A percentile compares a stretch with the other conserved stretches of the same genome.
phyloP scores from a whole-genome alignment of 2,797 vertebrate species.

The Lacerta bilineata region DNA sequence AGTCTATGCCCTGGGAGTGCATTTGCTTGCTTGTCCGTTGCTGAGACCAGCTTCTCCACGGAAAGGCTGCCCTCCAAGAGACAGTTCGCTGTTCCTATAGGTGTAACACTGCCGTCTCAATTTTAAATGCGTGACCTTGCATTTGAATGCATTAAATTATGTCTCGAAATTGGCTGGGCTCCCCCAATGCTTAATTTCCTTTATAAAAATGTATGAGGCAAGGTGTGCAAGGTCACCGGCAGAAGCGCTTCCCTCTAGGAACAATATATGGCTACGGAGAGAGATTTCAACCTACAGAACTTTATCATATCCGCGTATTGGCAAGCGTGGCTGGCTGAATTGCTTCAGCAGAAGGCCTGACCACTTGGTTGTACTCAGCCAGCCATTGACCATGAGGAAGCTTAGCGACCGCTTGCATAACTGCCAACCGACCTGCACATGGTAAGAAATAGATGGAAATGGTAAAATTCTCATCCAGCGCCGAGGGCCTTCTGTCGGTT shows the following conservation, averaged over 20 bases:
- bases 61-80: neutral
- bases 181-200: slow-evolving; percentile 33
- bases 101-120: neutral
- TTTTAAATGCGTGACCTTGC: slow-evolving; percentile 15
- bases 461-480: neutral
- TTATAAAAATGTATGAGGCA: slow-evolving; percentile 19
- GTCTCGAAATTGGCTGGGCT: neutral
- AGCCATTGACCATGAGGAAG: neutral
- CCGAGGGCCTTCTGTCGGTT: too few species aligned
- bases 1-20: neutral
- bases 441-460: neutral
- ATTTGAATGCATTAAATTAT: neutral
- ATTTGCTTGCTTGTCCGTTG: too few species aligned
- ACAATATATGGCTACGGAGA: neutral
- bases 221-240: slow-evolving; percentile 19
- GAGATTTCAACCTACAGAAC: neutral
- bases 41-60: too few species aligned
- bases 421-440: neutral
- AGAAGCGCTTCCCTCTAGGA: slow-evolving; percentile 8
- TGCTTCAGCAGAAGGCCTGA: neutral
- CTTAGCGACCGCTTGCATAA: neutral
- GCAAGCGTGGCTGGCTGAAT: neutral
- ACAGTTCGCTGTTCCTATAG: neutral
- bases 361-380: neutral
- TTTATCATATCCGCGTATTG: neutral